Conservation (phyloP, 2,113 vertebrate species). For the Stegastes partitus region DNA sequence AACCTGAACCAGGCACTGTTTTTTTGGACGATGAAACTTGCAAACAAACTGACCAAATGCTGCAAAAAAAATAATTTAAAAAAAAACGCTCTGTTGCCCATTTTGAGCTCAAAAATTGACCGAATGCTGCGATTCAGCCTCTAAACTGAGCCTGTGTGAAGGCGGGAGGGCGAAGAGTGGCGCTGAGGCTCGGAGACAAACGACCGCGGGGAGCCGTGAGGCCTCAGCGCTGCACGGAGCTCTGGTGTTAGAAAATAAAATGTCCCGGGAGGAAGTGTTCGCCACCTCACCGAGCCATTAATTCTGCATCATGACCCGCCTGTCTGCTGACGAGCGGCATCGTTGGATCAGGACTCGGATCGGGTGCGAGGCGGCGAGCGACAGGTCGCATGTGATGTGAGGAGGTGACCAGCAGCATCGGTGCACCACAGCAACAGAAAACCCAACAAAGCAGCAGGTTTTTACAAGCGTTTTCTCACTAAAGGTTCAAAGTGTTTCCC, state of each 20-base stretch:
- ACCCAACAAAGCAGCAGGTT: no score
- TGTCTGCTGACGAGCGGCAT: constrained; percentile 43
- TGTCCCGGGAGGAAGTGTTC: constrained; percentile 31
- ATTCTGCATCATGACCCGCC: constrained; percentile 57
- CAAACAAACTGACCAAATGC: no score
- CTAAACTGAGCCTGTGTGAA: neutral
- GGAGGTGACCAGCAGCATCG: no score
- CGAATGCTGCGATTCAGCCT: neutral
- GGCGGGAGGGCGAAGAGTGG: constrained; percentile 2
- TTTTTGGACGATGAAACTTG: no score
- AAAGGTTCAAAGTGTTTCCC: no score
- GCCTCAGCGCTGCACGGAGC: constrained; percentile 26
- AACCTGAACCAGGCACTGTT: no score
- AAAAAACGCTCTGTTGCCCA: no score
- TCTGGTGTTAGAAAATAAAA: constrained; percentile 57
- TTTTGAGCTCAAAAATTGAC: no score
- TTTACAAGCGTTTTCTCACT: no score
- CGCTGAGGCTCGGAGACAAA: constrained; percentile 54
- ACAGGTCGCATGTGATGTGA: no score
- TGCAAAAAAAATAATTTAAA: no score
- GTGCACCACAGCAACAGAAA: no score
- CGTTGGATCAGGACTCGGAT: constrained; percentile 47
- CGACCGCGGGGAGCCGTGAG: constrained; percentile 39
- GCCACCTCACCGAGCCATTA: constrained; percentile 46
- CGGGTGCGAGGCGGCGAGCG: neutral